Evolutionary conservation across 2,888 invertebrate species (phyloP).

Genomic region (Ennomos quercinarius): DNA sequence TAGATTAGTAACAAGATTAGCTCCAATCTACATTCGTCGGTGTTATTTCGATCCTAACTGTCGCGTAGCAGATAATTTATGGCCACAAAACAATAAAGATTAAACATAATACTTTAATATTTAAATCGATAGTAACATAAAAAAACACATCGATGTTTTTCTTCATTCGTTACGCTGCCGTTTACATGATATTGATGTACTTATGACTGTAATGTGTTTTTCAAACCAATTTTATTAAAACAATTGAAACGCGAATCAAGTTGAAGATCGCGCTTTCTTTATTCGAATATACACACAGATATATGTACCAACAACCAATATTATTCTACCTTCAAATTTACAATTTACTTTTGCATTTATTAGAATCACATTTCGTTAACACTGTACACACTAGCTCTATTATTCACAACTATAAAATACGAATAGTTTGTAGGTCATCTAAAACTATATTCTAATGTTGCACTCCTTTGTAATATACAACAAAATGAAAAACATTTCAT

Average conservation of each 20-base stretch:
- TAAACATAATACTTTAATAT: too few species aligned
- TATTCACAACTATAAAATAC: conserved; percentile 38
- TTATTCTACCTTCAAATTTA: conserved; percentile 24
- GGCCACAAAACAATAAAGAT: too few species aligned
- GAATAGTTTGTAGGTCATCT: conserved; percentile 39
- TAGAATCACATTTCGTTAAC: conserved; percentile 43
- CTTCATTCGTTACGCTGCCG: too few species aligned
- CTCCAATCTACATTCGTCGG: too few species aligned
- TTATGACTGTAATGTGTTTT: too few species aligned
- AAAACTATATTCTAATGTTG: conserved; percentile 38
- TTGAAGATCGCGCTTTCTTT: conserved; percentile 13
- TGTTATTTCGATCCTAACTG: too few species aligned
- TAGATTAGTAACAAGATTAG: too few species aligned
- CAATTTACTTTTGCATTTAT: conserved; percentile 37
- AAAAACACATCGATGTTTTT: not conserved
- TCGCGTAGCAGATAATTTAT: too few species aligned
- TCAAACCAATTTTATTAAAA: conserved; percentile 11
- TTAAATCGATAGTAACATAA: conserved; percentile 13
- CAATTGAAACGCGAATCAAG: too few species aligned
- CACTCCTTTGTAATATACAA: conserved; percentile 33
- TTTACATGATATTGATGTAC: too few species aligned
- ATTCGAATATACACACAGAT: conserved; percentile 22
- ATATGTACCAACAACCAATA: conserved; percentile 27
- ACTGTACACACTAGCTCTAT: conserved; percentile 40
- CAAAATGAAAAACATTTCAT: conserved; percentile 38